These are phyloP conservation scores for Gymnobelideus leadbeateri DNA, from an alignment of 2,113 vertebrate species.

Conservation along the genomic window DNA sequence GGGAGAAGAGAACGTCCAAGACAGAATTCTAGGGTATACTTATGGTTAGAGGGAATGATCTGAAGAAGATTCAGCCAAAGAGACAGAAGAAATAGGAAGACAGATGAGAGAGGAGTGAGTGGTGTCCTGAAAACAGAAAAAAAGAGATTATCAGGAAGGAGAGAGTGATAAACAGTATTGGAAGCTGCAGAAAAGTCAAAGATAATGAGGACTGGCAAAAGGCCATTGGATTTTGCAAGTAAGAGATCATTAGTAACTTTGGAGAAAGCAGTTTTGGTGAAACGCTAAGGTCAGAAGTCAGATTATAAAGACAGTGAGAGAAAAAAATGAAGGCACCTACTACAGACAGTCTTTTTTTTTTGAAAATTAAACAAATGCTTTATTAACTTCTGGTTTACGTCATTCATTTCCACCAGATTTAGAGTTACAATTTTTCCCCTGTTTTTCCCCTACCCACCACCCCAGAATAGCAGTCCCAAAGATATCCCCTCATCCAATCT, in stretches of 20 bases:
- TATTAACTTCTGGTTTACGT: too few relatives aligned
- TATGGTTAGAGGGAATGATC: neutral
- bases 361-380: too few relatives aligned
- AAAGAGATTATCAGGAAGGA: neutral
- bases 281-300: neutral
- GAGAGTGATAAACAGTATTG: neutral
- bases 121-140: neutral
- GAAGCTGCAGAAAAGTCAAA: neutral
- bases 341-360: neutral
- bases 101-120: neutral
- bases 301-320: neutral
- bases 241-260: neutral
- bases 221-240: neutral
- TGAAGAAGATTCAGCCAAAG: neutral
- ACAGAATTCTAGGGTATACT: neutral
- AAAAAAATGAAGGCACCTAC: neutral
- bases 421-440: too few relatives aligned
- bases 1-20: neutral
- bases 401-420: too few relatives aligned
- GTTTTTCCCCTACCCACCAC: too few relatives aligned
- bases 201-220: neutral
- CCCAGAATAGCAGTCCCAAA: too few relatives aligned
- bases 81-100: neutral
- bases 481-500: too few relatives aligned
- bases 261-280: neutral